A percentile compares a stretch with the other conserved stretches of the same genome.
phyloP scores from a whole-genome alignment of 2,888 invertebrate species.

The Xestia c-nigrum region DNA sequence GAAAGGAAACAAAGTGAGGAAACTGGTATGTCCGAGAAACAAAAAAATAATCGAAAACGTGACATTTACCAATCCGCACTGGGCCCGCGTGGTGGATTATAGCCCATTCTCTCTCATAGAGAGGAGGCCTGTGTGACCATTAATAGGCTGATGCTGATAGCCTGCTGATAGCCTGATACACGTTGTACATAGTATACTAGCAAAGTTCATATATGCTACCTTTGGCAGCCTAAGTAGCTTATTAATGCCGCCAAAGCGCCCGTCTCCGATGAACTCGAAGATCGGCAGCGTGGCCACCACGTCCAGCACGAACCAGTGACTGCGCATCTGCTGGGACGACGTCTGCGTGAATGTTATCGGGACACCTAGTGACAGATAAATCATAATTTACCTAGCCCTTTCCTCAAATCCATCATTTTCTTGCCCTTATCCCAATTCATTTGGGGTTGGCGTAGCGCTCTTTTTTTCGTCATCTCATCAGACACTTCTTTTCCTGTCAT shows the following conservation, averaged over 20 bases:
- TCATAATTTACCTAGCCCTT: background rate
- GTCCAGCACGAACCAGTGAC: constrained; percentile 81
- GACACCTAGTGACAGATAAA: constrained; percentile 72
- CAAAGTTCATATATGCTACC: constrained; percentile 65
- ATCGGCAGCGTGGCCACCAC: constrained; percentile 80
- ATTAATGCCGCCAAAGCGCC: constrained; percentile 82
- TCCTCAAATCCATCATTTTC: background rate
- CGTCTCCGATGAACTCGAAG: constrained; percentile 78
- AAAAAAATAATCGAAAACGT: too few relatives aligned
- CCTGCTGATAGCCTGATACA: background rate
- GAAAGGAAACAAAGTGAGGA: too few relatives aligned
- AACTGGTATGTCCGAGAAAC: too few relatives aligned
- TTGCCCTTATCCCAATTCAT: too few relatives aligned
- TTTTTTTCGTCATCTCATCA: too few relatives aligned
- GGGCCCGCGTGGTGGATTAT: too few relatives aligned
- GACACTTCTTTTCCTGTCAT: too few relatives aligned
- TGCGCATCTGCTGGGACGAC: constrained; percentile 81
- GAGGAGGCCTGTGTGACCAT: too few relatives aligned
- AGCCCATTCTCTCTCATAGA: too few relatives aligned
- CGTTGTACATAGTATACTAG: background rate
- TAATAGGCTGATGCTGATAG: background rate
- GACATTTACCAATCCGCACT: too few relatives aligned
- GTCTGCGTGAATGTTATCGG: constrained; percentile 84
- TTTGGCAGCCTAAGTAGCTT: constrained; percentile 81
- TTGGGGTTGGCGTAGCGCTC: too few relatives aligned